These are phyloP conservation scores for Montifringilla adamsi DNA, from an alignment of 2,113 vertebrate genomes.

Conservation along the genomic window DNA sequence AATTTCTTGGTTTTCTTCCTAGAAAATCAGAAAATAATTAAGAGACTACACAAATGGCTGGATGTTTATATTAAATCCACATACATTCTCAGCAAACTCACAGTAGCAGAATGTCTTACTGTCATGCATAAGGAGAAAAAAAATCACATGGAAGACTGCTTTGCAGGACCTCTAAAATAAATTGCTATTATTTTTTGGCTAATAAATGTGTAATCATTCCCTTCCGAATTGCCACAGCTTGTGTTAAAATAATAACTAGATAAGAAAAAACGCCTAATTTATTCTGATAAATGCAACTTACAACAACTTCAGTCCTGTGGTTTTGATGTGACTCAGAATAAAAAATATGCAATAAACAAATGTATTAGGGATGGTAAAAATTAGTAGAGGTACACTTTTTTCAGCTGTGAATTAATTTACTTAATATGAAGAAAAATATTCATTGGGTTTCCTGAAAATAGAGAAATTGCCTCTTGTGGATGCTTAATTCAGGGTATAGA, in stretches of 20 bases:
- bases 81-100: constrained; percentile 1
- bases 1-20: constrained; percentile 23
- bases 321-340: constrained; percentile 37
- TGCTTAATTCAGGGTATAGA: not conserved
- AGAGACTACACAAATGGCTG: not conserved
- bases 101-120: constrained; percentile 7
- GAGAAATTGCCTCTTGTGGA: not conserved
- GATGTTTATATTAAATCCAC: not conserved
- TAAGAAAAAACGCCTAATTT: constrained; percentile 15
- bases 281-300: constrained; percentile 39
- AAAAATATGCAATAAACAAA: constrained; percentile 18
- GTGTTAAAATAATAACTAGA: constrained; percentile 55
- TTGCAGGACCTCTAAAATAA: not conserved
- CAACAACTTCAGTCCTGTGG: not conserved
- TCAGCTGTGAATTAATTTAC: not conserved
- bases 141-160: not conserved
- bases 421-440: not conserved
- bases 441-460: not conserved
- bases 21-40: constrained; percentile 42
- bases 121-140: not conserved
- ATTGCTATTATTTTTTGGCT: not conserved
- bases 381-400: not conserved
- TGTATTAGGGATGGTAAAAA: not conserved
- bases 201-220: constrained; percentile 58
- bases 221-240: constrained; percentile 34